Conservation (phyloP, 2,797 vertebrate species). For the Petrocephalus sullivani region DNA sequence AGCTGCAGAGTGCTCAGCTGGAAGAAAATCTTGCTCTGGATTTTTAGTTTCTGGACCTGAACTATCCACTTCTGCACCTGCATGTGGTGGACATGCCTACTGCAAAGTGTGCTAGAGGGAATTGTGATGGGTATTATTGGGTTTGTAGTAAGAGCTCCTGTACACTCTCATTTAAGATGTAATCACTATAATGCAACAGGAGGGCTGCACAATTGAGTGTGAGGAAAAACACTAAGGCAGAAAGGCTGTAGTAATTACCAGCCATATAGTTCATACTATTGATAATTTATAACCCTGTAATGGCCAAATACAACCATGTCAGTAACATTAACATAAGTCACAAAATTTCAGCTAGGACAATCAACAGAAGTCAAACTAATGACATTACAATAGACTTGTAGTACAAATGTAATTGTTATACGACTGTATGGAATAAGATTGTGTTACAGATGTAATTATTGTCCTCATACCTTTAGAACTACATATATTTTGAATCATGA, state of each 20-base stretch:
- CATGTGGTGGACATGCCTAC: not conserved
- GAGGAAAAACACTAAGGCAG: not conserved
- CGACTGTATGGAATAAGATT: not conserved
- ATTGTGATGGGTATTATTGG: not conserved
- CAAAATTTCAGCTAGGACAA: not conserved
- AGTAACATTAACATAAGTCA: not conserved
- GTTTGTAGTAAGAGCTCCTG: not conserved
- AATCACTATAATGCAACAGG: not conserved
- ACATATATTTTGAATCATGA: not conserved
- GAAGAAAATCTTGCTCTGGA: too few species aligned
- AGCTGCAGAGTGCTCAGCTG: too few species aligned
- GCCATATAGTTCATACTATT: not conserved
- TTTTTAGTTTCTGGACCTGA: too few species aligned
- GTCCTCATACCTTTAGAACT: not conserved
- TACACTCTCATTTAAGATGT: not conserved
- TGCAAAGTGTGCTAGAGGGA: not conserved
- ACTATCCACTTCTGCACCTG: not conserved
- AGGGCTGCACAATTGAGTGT: not conserved
- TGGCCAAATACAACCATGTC: not conserved
- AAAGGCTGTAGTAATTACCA: not conserved
- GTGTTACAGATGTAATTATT: not conserved
- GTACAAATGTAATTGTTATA: too few species aligned
- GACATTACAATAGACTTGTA: not conserved
- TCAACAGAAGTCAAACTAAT: not conserved
- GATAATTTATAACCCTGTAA: not conserved